These are phyloP conservation scores for Silurus asotus DNA, from an alignment of 2,113 vertebrate species.

Conservation along the genomic window DNA sequence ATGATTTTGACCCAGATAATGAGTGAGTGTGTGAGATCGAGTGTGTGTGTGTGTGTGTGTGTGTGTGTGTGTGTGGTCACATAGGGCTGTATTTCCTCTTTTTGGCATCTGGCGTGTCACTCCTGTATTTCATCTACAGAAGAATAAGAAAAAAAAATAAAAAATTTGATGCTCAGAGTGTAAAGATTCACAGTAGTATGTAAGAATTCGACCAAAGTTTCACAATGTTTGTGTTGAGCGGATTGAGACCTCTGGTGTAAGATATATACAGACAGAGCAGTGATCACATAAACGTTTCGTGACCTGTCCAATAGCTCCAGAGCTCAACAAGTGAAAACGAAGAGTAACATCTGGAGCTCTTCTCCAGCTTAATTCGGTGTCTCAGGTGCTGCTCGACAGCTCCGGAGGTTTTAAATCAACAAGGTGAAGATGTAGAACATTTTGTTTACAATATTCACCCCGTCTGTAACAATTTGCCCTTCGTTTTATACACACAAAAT, in stretches of 20 bases:
- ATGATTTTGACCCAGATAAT: not conserved
- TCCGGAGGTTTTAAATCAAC: not conserved
- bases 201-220: not conserved
- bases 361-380: not conserved
- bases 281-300: not conserved
- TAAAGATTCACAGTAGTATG: not conserved
- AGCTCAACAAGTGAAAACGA: not conserved
- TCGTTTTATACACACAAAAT: no score
- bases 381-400: not conserved
- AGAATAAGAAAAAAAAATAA: not conserved
- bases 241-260: not conserved
- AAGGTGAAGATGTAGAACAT: not conserved
- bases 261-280: not conserved
- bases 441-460: not conserved
- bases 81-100: slow-evolving; percentile 76
- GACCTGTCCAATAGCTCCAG: not conserved
- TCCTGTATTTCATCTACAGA: slow-evolving; percentile 68
- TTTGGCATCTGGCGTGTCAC: slow-evolving; percentile 76
- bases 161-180: not conserved
- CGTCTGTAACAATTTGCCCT: no score
- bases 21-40: not conserved
- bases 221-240: not conserved
- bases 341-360: not conserved
- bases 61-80: slow-evolving; percentile 56
- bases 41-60: not conserved